These are phyloP conservation scores for Cantharis flavilabris DNA, from an alignment of 2,888 invertebrate species.

Conservation along the genomic window DNA sequence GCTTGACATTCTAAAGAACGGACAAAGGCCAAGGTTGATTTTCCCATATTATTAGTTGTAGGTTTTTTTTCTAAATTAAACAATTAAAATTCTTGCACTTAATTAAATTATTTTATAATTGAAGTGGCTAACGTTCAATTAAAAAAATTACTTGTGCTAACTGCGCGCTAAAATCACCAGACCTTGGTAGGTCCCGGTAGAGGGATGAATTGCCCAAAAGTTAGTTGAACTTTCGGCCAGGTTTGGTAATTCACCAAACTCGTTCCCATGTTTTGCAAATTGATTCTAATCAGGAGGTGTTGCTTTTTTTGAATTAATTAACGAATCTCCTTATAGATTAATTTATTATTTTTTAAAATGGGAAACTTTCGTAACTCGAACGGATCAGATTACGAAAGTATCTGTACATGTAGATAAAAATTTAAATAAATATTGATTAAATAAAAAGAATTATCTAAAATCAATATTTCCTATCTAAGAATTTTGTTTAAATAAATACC, in stretches of 20 bases:
- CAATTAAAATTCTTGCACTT: conserved; percentile 18
- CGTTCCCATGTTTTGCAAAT: not conserved
- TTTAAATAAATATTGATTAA: not conserved
- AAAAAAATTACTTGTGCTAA: not conserved
- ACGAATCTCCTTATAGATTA: not conserved
- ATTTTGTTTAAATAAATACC: not conserved
- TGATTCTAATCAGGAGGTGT: not conserved
- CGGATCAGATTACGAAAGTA: not conserved
- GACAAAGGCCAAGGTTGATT: conserved; percentile 29
- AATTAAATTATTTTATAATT: conserved; percentile 22
- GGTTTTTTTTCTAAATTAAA: conserved; percentile 5
- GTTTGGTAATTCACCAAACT: not conserved
- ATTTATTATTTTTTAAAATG: not conserved
- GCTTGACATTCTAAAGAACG: conserved; percentile 25
- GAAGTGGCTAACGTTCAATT: not conserved
- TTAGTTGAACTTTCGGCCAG: not conserved
- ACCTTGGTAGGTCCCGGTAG: too few relatives aligned
- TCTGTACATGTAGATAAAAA: not conserved
- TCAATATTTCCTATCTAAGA: not conserved
- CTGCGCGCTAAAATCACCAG: not conserved
- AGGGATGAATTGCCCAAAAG: not conserved
- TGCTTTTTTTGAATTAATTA: not conserved
- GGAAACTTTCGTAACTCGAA: not conserved
- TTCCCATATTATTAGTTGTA: not conserved
- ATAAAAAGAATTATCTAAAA: not conserved